phyloP scores from a whole-genome alignment of 2,113 vertebrate genomes.

The crab-eating macaque (Macaca fascicularis) region T2T-MFA8v1.1 NC_088391.1:97067001-97067500 shows the following conservation, averaged over 20 bases:
- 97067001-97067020: constrained; percentile 80
- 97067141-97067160: neutral
- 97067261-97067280: neutral
- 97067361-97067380: rapidly evolving
- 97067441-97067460: neutral
- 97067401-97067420: neutral
- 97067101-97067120: neutral
- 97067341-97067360: rapidly evolving
- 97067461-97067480: constrained; percentile 66
- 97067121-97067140: neutral
- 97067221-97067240: neutral
- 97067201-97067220: neutral
- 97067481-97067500: constrained; percentile 70
- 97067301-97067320: neutral
- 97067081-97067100: constrained; percentile 39
- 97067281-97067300: neutral
- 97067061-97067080: constrained; percentile 48
- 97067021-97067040: constrained; percentile 69
- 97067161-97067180: neutral
- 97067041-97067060: constrained; percentile 65
- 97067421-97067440: neutral
- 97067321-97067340: neutral
- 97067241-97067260: neutral
- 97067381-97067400: neutral
- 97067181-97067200: neutral